Base-by-base conservation (phyloP, 2,888 invertebrate genomes). In the Blastobasis adustella region DNA sequence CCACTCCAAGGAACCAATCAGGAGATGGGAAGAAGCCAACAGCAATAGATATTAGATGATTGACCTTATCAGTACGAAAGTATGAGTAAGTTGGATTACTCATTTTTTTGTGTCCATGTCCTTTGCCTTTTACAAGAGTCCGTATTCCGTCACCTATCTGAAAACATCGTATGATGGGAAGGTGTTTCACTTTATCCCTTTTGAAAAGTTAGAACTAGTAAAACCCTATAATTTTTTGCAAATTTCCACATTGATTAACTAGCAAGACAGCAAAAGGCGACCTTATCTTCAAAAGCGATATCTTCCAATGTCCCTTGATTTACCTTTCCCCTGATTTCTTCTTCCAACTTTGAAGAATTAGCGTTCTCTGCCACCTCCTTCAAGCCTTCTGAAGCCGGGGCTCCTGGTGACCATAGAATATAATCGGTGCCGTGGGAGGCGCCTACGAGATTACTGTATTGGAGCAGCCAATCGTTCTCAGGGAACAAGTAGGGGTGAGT, bases 1-100 rank as follows among this genome's bases (percentile, higher is more conserved):
- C 95, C 0, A 98, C 93, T 1, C 99, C 99, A 4, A 98, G 93
- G 51, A 98, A 95, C 99, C 99, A 99, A 80, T 99, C 99, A 0
- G 99, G 99, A 4, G 98, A 85, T 0, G 87, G 87, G 49, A 70
- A 65, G 1, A 87, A 37, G 0, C 71, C 82, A 1, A 85, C 66
- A 0, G 71, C 82, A 3, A 76, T 78, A 0, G 82, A 76, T 44
- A 87, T 60, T 0, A 87, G 58, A 45, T 87, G 87, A 53, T 85
- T 72, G 0, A 60, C 64, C 57, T 76, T 81, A 45, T 87, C 80
- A 0, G 72, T 74, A 8, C 87, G 77, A 51, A 85, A 78, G 57
- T 83, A 78, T 0, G 85, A 69, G 54, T 82, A 83, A 0, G 83
- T 76, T 0, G 86, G 82, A 41, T 69, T 63, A 9, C 58, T 64